These are phyloP conservation scores for Tenrec ecaudatus DNA, from an alignment of 2,113 vertebrate genomes.

Conservation along the genomic window DNA sequence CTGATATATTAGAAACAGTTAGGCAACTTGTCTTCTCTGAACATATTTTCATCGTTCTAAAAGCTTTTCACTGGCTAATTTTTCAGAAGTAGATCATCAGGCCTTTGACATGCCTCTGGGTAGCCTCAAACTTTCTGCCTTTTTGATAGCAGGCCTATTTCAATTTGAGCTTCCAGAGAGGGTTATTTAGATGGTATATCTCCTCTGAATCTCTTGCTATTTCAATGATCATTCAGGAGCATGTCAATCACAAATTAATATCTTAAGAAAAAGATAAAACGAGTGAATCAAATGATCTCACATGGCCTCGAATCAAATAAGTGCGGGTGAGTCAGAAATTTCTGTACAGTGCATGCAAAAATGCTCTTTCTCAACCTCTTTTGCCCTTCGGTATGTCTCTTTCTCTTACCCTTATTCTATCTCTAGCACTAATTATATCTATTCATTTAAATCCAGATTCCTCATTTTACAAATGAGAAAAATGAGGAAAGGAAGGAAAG, in stretches of 20 bases:
- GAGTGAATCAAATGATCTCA: not conserved
- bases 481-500: not conserved
- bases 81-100: not conserved
- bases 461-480: not conserved
- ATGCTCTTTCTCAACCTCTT: not conserved
- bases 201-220: not conserved
- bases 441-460: not conserved
- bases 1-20: too few relatives aligned
- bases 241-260: not conserved
- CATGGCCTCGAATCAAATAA: not conserved
- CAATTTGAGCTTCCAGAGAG: conserved; percentile 5
- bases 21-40: too few relatives aligned
- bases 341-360: not conserved
- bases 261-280: not conserved
- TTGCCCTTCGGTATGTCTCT: not conserved
- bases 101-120: not conserved
- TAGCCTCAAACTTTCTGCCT: not conserved
- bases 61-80: not conserved
- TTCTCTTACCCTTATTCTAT: not conserved
- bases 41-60: too few relatives aligned
- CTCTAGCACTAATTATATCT: not conserved
- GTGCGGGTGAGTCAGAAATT: not conserved
- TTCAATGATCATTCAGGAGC: not conserved
- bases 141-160: not conserved
- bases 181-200: not conserved